A percentile compares a stretch with the other conserved stretches of the same genome.
Evolutionary conservation across 2,113 vertebrate genomes (phyloP).

Genomic region (Piaya cayana): DNA sequence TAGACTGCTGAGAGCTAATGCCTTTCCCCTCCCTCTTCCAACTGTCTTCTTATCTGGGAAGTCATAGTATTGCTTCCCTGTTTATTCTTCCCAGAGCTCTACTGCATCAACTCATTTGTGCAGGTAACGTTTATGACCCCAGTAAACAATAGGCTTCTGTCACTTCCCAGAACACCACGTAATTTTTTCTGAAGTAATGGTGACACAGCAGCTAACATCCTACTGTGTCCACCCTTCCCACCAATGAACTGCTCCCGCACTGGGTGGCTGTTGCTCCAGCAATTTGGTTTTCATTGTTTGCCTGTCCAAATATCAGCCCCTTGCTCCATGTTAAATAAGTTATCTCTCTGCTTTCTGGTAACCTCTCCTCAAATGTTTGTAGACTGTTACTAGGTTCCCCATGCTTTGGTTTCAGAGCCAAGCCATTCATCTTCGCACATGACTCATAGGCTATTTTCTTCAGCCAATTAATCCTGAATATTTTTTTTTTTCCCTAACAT

Average conservation of each 20-base stretch:
- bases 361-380: neutral
- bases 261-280: neutral
- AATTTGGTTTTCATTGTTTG: neutral
- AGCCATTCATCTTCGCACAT: neutral
- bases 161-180: neutral
- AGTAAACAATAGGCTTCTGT: neutral
- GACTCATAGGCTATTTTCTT: neutral
- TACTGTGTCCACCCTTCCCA: neutral
- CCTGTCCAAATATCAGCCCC: neutral
- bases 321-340: neutral
- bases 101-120: neutral
- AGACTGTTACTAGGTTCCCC: neutral
- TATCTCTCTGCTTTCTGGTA: neutral
- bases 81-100: constrained; percentile 38
- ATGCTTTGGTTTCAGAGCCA: neutral
- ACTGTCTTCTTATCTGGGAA: neutral
- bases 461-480: neutral
- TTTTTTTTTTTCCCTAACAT: neutral
- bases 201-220: neutral
- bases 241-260: neutral
- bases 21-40: neutral
- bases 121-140: neutral
- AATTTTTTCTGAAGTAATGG: neutral
- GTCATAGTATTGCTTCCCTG: neutral
- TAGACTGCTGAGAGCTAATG: neutral